These are phyloP conservation scores for Danio kyathit DNA, from an alignment of 2,797 vertebrate species.

Conservation along the genomic window DNA sequence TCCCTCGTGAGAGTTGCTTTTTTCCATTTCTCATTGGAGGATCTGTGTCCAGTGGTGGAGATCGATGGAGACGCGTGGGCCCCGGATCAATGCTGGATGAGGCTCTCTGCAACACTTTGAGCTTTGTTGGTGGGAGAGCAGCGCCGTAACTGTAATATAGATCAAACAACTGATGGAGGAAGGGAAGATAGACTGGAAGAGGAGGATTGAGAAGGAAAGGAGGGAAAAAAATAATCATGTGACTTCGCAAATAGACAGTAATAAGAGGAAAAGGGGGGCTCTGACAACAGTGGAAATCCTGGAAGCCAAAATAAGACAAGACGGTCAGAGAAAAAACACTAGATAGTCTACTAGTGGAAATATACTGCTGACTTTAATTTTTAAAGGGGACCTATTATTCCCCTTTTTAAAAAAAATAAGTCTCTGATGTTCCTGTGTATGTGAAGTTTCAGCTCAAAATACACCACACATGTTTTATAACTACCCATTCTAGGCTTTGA, in stretches of 20 bases:
- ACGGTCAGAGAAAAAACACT: neutral
- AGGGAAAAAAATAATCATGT: neutral
- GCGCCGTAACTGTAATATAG: constrained; percentile 6
- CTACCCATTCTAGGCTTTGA: too few species aligned
- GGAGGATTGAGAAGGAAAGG: neutral
- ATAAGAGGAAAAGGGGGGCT: constrained; percentile 15
- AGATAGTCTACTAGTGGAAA: too few species aligned
- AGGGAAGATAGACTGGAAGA: constrained; percentile 1
- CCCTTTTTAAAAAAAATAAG: neutral
- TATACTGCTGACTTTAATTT: too few species aligned
- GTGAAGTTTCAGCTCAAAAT: too few species aligned
- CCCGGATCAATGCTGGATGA: constrained; percentile 29
- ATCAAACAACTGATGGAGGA: constrained; percentile 36
- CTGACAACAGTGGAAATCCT: neutral
- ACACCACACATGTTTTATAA: too few species aligned
- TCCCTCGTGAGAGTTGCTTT: constrained; percentile 19
- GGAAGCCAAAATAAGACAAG: neutral
- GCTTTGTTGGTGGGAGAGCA: constrained; percentile 7
- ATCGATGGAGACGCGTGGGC: constrained; percentile 38
- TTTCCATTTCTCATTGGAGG: constrained; percentile 19
- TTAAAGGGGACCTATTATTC: too few species aligned
- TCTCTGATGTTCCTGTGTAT: neutral
- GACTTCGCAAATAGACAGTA: neutral
- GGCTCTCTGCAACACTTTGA: constrained; percentile 14
- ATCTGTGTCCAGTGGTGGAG: constrained; percentile 35